Evolutionary conservation across 2,797 vertebrate species (phyloP), one percentile per base, ranked within the genome.

Genomic region (Alauda arvensis): DNA sequence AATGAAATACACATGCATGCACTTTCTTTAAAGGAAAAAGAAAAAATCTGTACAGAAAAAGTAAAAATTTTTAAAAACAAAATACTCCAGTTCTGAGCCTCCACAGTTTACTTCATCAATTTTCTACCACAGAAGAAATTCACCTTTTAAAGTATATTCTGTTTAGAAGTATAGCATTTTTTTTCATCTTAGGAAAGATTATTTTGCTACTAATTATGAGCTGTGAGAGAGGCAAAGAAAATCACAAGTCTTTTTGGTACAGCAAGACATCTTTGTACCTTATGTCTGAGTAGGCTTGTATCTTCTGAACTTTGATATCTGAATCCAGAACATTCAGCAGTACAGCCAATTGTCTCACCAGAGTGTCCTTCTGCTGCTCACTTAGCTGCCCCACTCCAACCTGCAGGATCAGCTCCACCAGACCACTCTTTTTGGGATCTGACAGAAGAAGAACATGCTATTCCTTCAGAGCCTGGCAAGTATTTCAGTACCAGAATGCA

Each of bases 331-430:
- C 97, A 29, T 98, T 98, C 42, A 99, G 96, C 71, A 99, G 92
- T 2, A 97, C 97, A 2, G 98, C 98, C 93, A 99, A 96, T 93
- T 98, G 98, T 55, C 98, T 97, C 94, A 99, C 92, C 51, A 99
- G 95, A 3, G 97, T 98, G 92, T 98, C 97, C 92, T 97, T 98
- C 96, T 98, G 98, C 94, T 98, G 97, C 86, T 98, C 97, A 16
- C 97, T 98, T 82, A 99, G 95, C 95, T 98, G 98, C 86, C 98
- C 97, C 56, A 97, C 97, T 1, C 95, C 88, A 34, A 99, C 98
- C 94, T 98, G 96, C 91, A 99, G 96, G 94, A 98, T 98, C 93
- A 99, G 94, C 96, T 99, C 98, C 95, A 99, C 98, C 95, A 98
- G 93, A 83, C 98, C 97, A 8, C 92, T 97, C n/a, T 95, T 98